Base-by-base conservation (phyloP, 2,888 invertebrate species). In the Hecatera dysodea region DNA sequence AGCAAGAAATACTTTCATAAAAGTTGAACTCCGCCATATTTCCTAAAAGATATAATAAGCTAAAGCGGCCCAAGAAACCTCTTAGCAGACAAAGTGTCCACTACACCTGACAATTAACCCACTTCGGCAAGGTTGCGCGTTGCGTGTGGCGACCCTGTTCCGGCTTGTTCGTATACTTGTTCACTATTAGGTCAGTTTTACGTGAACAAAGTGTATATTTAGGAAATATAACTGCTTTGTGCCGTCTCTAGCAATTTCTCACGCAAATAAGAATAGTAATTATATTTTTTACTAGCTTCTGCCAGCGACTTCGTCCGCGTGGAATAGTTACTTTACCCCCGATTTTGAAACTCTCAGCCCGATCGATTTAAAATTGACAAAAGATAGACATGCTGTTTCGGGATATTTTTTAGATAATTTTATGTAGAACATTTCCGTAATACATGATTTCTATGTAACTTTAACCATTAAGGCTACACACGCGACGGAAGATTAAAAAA, bases 41-140 rank as follows among this genome's bases (percentile, higher is more conserved):
- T 75, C 50, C 67, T 72, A 71, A 71, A 71, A 82, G 29, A 79
- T 74, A 72, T 82, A 79, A 82, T 85, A 74, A 73, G 67, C 67
- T 64, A 53, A 73, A 79, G 55, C 24, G 67, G 60, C 46, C 60
- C 79, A 66, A 73, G 74, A 73, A 80, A 73, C 74, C 79, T 73
- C 80, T 82, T 85, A 67, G 68, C 66, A 27, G 80, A 72, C 71
- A 72, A 79, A 82, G 62, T 85, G 80, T 83, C 85, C 82, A 85
- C 85, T 82, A 79, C 67, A 85, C 80, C 74, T 74, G 69, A 64
- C 80, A 72, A 80, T 83, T 83, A 83, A 83, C 83, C 85, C 74
- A 85, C 70, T 77, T 83, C 57, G 48, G n/a, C 59, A 75, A 83
- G 83, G 85, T 53, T 67, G 63, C 53, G 53, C 60, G 63, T 84